Base-by-base conservation (phyloP, 2,888 invertebrate genomes). In the Choreutis nemorana region DNA sequence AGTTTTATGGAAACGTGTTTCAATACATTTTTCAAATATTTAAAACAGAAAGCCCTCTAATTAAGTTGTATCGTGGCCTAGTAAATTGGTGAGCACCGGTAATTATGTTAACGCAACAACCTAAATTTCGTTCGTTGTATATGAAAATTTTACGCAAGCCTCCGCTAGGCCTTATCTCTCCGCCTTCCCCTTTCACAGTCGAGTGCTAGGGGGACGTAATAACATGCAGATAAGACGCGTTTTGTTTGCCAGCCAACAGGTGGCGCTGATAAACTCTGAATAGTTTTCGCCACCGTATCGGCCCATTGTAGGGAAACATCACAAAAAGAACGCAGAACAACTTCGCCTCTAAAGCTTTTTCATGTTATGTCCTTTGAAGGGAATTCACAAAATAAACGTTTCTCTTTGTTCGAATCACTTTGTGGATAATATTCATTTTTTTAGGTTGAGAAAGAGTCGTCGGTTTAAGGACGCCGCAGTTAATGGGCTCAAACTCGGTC, bases 191-290 rank as follows among this genome's bases (percentile, higher is more conserved):
- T 10, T 14, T 14, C 23, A 14, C 15, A 24, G 14, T 20, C 15
- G 33, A 12, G 20, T 22, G 24, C 27, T 28, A 23, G 28, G 25
- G 12, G 28, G 9, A 14, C 26, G 28, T 27, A 24, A 26, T 28
- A 30, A 20, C 16, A 28, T 18, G 7, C 20, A 33, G 37, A 37
- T 37, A 37, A 33, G 21, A 29, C 32, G 15, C 16, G 31, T 31
- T 37, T 31, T 37, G 35, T 37, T 33, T 35, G 31, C 30, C 31
- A 9, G 39, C 48, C 59, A 63, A 65, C 67, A 67, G 67, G 66
- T 67, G 63, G 48, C 55, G 45, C 42, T 40, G 44, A 45, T 50
- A 45, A 41, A 36, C 34, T 65, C 60, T 66, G 62, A 62, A 63
- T 68, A 67, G 66, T 68, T 65, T 52, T 55, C 47, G 42, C 41